Evolutionary conservation across 2,797 vertebrate species (phyloP).

Genomic region (Rhinogobio ventralis): DNA sequence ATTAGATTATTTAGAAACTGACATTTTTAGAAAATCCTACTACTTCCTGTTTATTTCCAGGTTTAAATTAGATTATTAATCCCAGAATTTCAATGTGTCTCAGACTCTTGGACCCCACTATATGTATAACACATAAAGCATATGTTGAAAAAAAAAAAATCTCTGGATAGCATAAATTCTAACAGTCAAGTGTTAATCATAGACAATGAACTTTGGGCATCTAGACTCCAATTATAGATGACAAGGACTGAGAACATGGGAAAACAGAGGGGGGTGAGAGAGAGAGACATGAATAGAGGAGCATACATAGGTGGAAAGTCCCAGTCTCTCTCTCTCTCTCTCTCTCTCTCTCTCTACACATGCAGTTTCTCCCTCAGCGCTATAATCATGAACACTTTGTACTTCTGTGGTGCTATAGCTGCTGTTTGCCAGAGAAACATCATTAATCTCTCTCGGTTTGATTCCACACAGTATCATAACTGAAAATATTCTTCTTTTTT

Average conservation of each 20-base stretch:
- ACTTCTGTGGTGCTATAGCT: background rate
- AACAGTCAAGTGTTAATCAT: slow-evolving; percentile 49
- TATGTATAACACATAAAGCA: background rate
- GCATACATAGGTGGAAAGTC: too few species aligned
- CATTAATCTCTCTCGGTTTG: slow-evolving; percentile 26
- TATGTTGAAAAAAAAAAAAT: background rate
- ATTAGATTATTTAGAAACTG: background rate
- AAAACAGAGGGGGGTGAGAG: background rate
- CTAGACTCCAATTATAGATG: slow-evolving; percentile 55
- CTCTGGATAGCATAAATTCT: slow-evolving; percentile 39
- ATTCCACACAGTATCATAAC: slow-evolving; percentile 35
- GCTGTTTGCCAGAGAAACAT: slow-evolving; percentile 22
- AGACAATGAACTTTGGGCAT: slow-evolving; percentile 40
- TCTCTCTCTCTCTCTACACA: background rate
- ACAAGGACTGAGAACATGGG: slow-evolving; percentile 53
- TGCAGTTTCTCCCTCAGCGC: background rate
- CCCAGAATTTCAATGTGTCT: background rate
- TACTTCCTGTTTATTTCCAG: background rate
- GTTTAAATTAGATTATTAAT: background rate
- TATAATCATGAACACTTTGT: slow-evolving; percentile 18
- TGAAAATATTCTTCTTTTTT: background rate
- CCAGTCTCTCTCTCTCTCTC: too few species aligned
- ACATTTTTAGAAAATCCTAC: background rate
- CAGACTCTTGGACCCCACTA: background rate
- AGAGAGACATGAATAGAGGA: background rate